Base-by-base conservation (phyloP, 1,140 invertebrate species). In the Drosophila punjabiensis region DNA sequence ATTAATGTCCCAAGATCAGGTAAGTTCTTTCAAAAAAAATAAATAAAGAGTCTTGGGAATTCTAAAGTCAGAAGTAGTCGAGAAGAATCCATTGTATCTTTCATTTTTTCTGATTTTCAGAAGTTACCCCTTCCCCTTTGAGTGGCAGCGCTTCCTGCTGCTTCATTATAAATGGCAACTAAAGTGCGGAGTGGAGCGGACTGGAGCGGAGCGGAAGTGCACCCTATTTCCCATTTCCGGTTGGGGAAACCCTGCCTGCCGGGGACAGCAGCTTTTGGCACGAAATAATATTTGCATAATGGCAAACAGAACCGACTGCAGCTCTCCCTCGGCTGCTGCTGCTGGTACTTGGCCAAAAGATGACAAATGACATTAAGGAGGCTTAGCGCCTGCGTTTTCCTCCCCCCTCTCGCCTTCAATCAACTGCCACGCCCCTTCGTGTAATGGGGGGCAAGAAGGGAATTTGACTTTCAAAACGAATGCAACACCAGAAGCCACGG, bases 291-390 rank as follows among this genome's bases (percentile, higher is more conserved):
- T 88, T 88, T 88, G 85, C 84, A 88, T 89, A 89, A 84, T 81
- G 70, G 68, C 78, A 81, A 89, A 84, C 81, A 76, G 66, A 76
- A 85, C 74, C 82, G 74, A 79, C 74, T 79, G 74, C 63, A 82
- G 76, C 75, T 70, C 55, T 33, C 30, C 39, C 37, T 28, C 65
- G 16, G 16, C 28, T 30, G 11, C 39, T 43, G 41, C 24, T 35
- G 39, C 56, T 61, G 74, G 68, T 68, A 67, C 62, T 62, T 81
- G 77, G 56, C 71, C 81, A 73, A 84, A 81, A 84, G 78, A 88
- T 89, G 84, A 88, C 85, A 88, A 88, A 88, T 88, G 85, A 81
- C 85, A 84, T 89, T 89, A 87, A 89, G 77, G 58, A 89, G 85
- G 81, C 85, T 87, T 89, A 84, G 85, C 55, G 75, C 65, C 56